phyloP scores from a whole-genome alignment of 2,888 invertebrate genomes.

The Kuschelorhynchus macadamiae region DNA sequence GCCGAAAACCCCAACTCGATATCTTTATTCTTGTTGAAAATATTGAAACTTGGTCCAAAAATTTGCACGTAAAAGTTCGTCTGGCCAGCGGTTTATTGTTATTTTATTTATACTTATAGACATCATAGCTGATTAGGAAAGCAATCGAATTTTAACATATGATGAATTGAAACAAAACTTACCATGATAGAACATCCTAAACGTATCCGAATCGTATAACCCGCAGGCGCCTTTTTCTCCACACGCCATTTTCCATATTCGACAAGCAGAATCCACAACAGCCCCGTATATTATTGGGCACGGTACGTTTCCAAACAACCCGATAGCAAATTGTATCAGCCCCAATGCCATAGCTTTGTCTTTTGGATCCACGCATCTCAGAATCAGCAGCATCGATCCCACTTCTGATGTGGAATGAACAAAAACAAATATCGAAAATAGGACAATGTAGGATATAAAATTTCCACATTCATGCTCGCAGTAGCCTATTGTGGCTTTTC shows the following conservation, averaged over 20 bases:
- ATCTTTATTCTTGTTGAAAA: no score
- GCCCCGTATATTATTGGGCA: constrained; percentile 96
- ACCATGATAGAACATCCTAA: constrained; percentile 90
- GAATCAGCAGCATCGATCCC: constrained; percentile 89
- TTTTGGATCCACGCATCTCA: constrained; percentile 91
- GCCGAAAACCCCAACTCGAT: no score
- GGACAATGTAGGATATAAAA: constrained; percentile 84
- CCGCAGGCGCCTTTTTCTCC: constrained; percentile 88
- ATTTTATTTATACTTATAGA: no score
- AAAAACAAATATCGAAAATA: constrained; percentile 91
- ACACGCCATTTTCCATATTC: constrained; percentile 88
- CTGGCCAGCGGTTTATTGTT: no score
- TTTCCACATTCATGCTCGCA: constrained; percentile 85
- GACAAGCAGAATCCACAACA: constrained; percentile 92
- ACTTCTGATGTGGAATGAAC: constrained; percentile 95
- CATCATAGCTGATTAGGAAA: no score
- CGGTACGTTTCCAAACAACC: constrained; percentile 93
- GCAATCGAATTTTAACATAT: no score
- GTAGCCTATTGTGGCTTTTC: constrained; percentile 81
- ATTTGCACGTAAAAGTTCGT: no score
- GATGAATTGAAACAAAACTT: constrained; percentile 53
- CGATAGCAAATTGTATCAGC: constrained; percentile 93
- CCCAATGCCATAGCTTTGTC: constrained; percentile 97
- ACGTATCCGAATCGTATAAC: constrained; percentile 87
- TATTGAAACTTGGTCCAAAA: no score